Evolutionary conservation across 2,888 invertebrate species (phyloP).

Genomic region (Crematogaster levior): DNA sequence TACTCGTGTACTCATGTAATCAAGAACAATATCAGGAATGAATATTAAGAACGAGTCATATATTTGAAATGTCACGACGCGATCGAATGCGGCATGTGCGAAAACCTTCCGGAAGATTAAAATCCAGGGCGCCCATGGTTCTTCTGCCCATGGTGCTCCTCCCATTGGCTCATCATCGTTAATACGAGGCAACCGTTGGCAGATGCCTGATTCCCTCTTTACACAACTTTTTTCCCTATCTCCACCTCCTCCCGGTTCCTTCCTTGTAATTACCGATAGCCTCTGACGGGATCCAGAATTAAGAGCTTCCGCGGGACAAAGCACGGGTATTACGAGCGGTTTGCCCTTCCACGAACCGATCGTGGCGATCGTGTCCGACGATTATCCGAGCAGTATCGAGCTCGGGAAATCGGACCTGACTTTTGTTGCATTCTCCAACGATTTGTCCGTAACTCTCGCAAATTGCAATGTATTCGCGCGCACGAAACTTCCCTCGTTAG

Average conservation of each 20-base stretch:
- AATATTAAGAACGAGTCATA: not conserved
- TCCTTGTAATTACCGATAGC: slow-evolving; percentile 53
- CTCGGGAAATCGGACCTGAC: slow-evolving; percentile 24
- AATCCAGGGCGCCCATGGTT: slow-evolving; percentile 29
- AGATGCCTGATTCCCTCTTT: slow-evolving; percentile 74
- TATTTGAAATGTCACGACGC: not conserved
- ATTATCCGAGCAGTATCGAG: slow-evolving; percentile 31
- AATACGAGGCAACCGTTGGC: slow-evolving; percentile 71
- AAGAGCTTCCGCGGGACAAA: slow-evolving; percentile 61
- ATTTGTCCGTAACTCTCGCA: not conserved
- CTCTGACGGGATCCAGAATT: slow-evolving; percentile 53
- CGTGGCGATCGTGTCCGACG: slow-evolving; percentile 13
- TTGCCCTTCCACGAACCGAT: slow-evolving; percentile 56
- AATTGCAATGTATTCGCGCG: slow-evolving; percentile 12
- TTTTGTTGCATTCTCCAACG: slow-evolving; percentile 20
- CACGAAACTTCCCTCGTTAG: not conserved
- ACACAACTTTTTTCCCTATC: slow-evolving; percentile 51
- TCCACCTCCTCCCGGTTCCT: slow-evolving; percentile 26
- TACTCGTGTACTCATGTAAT: not conserved
- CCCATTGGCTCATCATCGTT: slow-evolving; percentile 60
- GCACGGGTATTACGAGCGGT: slow-evolving; percentile 48
- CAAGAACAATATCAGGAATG: not conserved
- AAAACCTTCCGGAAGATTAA: slow-evolving; percentile 16
- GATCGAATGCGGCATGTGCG: not conserved
- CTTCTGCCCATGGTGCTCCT: slow-evolving; percentile 9